Evolutionary conservation across 2,797 vertebrate genomes (phyloP).

Genomic region (Microcaecilia unicolor): DNA sequence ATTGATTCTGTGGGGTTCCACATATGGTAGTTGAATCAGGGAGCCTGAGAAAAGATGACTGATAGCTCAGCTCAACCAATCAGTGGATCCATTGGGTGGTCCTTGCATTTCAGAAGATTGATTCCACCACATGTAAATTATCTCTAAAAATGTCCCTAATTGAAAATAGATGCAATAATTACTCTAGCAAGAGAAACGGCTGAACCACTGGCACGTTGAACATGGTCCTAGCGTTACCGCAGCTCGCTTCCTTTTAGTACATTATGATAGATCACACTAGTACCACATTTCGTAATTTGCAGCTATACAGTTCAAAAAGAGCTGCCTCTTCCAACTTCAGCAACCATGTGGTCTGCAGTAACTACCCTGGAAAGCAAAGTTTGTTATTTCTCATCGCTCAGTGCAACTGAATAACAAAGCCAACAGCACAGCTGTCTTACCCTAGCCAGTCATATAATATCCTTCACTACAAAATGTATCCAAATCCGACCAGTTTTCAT

Average conservation of each 20-base stretch:
- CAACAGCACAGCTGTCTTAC: neutral
- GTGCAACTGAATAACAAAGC: neutral
- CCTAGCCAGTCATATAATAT: neutral
- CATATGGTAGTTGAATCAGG: too few relatives aligned
- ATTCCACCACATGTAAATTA: too few relatives aligned
- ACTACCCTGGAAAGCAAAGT: neutral
- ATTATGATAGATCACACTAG: neutral
- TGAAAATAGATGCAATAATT: neutral
- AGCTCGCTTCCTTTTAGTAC: neutral
- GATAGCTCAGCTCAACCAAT: too few relatives aligned
- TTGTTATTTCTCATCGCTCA: neutral
- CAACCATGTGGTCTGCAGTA: neutral
- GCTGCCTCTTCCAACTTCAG: slow-evolving; percentile 4
- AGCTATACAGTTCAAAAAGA: slow-evolving; percentile 5
- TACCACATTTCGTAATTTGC: neutral
- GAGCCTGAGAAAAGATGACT: too few relatives aligned
- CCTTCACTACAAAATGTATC: neutral
- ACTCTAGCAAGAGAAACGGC: neutral
- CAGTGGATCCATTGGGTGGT: too few relatives aligned
- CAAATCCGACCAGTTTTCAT: neutral
- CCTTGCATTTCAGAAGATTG: too few relatives aligned
- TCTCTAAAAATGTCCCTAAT: neutral
- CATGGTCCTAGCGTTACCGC: neutral
- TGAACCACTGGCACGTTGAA: neutral
- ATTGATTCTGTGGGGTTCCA: too few relatives aligned